Conservation (phyloP, 2,113 vertebrate species). For the Paramormyrops kingsleyae region DNA sequence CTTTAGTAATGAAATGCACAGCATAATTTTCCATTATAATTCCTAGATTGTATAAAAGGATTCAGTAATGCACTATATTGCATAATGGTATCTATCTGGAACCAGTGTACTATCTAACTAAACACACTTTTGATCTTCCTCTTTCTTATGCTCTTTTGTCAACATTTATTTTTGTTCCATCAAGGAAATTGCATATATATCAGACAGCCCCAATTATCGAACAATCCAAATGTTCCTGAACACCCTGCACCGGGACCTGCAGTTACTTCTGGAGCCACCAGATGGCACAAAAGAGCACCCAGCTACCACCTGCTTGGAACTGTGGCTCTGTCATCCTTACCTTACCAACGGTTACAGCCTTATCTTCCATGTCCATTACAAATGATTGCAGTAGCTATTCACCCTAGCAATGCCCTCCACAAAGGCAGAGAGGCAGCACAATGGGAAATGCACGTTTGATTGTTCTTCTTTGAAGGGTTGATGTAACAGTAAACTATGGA, state of each 20-base stretch:
- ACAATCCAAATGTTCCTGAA: constrained; percentile 53
- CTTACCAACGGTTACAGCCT: constrained; percentile 51
- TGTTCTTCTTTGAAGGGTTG: neutral
- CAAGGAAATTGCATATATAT: constrained; percentile 55
- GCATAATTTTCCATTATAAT: neutral
- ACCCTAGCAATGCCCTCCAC: neutral
- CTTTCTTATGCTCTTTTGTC: neutral
- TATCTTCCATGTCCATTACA: neutral
- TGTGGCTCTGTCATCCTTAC: constrained; percentile 62
- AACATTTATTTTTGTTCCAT: neutral
- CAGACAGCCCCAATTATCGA: constrained; percentile 48
- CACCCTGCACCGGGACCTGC: constrained; percentile 58
- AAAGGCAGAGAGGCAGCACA: neutral
- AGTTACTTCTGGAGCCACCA: constrained; percentile 57
- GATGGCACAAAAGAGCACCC: constrained; percentile 65
- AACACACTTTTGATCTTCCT: neutral
- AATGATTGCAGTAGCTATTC: neutral
- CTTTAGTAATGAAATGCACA: neutral
- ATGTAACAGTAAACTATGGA: neutral
- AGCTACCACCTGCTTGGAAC: constrained; percentile 67
- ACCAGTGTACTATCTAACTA: neutral
- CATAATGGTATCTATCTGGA: neutral
- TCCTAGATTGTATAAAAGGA: neutral
- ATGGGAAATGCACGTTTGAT: neutral
- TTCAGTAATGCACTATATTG: neutral